A percentile compares a stretch with the other conserved stretches of the same genome.
Evolutionary conservation across 2,113 vertebrate genomes (phyloP).

Genomic region (Osmerus eperlanus): DNA sequence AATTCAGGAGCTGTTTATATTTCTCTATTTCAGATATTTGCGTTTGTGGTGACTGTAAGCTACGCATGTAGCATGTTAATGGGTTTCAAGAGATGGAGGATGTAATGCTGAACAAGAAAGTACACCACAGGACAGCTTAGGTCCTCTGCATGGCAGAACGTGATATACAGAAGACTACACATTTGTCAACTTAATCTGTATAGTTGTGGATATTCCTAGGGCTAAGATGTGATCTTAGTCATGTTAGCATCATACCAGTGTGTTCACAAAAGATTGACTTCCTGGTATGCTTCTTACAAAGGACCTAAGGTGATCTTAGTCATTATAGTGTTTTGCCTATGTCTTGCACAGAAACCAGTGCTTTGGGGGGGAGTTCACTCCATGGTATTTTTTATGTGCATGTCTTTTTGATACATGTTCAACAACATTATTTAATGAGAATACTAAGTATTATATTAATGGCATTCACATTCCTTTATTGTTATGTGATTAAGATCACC

Average conservation of each 20-base stretch:
- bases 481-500: slow-evolving; percentile 2
- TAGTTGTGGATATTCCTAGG: too few species aligned
- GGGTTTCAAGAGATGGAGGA: slow-evolving; percentile 75
- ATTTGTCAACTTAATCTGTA: too few species aligned
- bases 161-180: too few species aligned
- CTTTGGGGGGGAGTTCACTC: too few species aligned
- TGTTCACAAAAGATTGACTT: too few species aligned
- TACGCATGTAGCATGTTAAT: slow-evolving; percentile 75
- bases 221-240: too few species aligned
- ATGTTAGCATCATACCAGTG: too few species aligned
- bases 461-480: slow-evolving; percentile 26
- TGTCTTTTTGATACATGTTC: slow-evolving; percentile 18
- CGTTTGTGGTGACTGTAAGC: slow-evolving; percentile 68
- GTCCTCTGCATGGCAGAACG: not conserved
- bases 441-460: slow-evolving; percentile 26
- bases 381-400: too few species aligned
- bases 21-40: slow-evolving; percentile 65
- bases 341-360: too few species aligned
- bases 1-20: not conserved
- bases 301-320: not conserved
- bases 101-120: slow-evolving; percentile 34
- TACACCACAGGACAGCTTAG: slow-evolving; percentile 2
- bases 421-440: slow-evolving; percentile 7
- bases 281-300: too few species aligned
- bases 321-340: not conserved